Base-by-base conservation (phyloP, 2,113 vertebrate species). In the Pionites leucogaster region DNA sequence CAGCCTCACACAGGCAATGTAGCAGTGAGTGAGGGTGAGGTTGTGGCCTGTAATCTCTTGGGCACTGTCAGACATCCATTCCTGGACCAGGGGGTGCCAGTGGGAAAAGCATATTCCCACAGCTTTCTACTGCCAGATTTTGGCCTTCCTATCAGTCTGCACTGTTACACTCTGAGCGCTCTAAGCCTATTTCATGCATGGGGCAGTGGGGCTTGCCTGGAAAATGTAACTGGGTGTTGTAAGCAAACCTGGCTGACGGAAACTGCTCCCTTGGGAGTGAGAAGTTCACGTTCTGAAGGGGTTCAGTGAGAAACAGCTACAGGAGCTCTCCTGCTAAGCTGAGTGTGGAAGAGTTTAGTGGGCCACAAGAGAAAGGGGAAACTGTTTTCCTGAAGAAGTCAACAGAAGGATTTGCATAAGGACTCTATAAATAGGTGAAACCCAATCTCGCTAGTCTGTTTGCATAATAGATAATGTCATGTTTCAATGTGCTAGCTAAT, bases 381-480 rank as follows among this genome's bases (percentile, higher is more conserved):
- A 10, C 19, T 1, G 6, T 65, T 60, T 28, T n/a, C 35, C 72
- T 63, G 72, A 44, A 62, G 52, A n/a, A 86, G 13, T 7, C 55
- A 81, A 50, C 39, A 75, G 70, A 47, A 78, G 37, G 44, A 37
- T 60, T 60, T 86, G 46, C 64, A 37, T 70, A 39, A 53, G 24
- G 22, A 19, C 55, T 60, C 31, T 52, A 1, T 27, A 23, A 62
- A 62, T 3, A 1, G 4, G 8, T 20, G 29, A 68, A 84, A 59
- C 22, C n/a, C 10, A 37, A 39, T 33, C 29, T 55, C 4, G 9
- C 41, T 47, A 6, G 22, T 53, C 7, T 20, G 7, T 39, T 10
- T 68, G 37, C 14, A 2, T 1, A 1, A 29, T 13, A 47, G 65
- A 33, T 6, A 25, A 35, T 46, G 1, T 11, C 4, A 1, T 5